Evolutionary conservation across 1,140 invertebrate species (phyloP).

Genomic region (Wasmannia auropunctata): DNA sequence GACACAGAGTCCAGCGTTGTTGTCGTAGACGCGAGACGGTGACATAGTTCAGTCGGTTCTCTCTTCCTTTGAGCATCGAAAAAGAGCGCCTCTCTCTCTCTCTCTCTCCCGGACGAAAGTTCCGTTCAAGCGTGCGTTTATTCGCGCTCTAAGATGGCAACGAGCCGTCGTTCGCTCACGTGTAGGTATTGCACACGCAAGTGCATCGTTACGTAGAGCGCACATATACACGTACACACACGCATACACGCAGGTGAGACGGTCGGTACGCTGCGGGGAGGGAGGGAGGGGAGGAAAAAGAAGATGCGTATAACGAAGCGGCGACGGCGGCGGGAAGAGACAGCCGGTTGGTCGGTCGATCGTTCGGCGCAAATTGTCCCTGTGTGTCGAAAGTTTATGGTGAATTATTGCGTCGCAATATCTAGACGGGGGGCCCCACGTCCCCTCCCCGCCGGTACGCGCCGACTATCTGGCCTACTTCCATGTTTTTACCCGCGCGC

Average conservation of each 20-base stretch:
- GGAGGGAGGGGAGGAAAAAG: neutral
- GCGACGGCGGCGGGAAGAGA: slow-evolving; percentile 10
- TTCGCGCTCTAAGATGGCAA: slow-evolving; percentile 45
- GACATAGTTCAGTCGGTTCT: neutral
- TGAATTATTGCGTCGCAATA: slow-evolving; percentile 80
- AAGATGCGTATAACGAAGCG: slow-evolving; percentile 39
- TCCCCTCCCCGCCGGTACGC: no score
- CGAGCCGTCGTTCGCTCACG: slow-evolving; percentile 28
- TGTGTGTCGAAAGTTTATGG: slow-evolving; percentile 78
- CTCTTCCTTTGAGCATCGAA: neutral
- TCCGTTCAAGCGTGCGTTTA: slow-evolving; percentile 19
- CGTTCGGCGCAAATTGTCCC: slow-evolving; percentile 68
- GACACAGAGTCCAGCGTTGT: neutral
- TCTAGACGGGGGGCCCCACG: slow-evolving; percentile 67
- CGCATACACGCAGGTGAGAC: slow-evolving; percentile 19
- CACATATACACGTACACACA: neutral
- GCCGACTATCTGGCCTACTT: slow-evolving; percentile 80
- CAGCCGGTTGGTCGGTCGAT: neutral
- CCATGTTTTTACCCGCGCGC: slow-evolving; percentile 75
- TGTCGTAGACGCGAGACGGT: neutral
- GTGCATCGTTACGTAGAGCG: slow-evolving; percentile 24
- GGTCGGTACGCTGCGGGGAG: neutral
- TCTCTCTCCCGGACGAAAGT: slow-evolving; percentile 14
- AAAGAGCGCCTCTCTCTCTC: neutral
- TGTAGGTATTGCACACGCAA: neutral